A percentile compares a stretch with the other conserved stretches of the same genome.
These are phyloP conservation scores for Geotrupes spiniger DNA, from an alignment of 2,888 invertebrate genomes.

Conservation along the genomic window DNA sequence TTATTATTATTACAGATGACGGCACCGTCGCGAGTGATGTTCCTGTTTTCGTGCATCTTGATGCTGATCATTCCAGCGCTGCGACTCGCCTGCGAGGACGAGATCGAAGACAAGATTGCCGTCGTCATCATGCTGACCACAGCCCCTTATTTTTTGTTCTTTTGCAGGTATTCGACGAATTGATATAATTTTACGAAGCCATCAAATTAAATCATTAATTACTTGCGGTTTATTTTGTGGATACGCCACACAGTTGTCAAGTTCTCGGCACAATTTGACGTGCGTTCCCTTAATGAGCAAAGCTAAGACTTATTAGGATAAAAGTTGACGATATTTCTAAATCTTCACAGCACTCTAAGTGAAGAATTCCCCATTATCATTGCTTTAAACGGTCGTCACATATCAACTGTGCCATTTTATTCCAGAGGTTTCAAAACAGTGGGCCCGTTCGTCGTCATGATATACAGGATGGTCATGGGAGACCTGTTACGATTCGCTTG, in stretches of 20 bases:
- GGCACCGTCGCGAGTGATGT: conserved; percentile 89
- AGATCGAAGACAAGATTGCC: conserved; percentile 87
- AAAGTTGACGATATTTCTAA: too few relatives aligned
- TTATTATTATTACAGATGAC: conserved; percentile 67
- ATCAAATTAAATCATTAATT: too few relatives aligned
- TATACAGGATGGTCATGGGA: conserved; percentile 97
- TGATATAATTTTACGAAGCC: too few relatives aligned
- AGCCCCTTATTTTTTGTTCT: conserved; percentile 95
- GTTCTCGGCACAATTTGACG: too few relatives aligned
- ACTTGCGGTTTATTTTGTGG: too few relatives aligned
- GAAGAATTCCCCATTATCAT: not conserved
- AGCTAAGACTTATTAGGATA: too few relatives aligned
- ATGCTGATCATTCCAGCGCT: conserved; percentile 84
- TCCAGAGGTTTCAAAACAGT: conserved; percentile 94
- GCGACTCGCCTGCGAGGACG: conserved; percentile 78
- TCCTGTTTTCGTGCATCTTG: conserved; percentile 86
- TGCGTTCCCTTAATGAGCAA: too few relatives aligned
- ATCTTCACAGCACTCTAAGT: not conserved
- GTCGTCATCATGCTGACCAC: conserved; percentile 94
- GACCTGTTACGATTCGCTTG: conserved; percentile 93
- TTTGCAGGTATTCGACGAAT: conserved; percentile 92
- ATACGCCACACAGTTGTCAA: too few relatives aligned
- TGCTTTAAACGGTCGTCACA: too few relatives aligned
- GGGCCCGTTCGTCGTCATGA: conserved; percentile 99
- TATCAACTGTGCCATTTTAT: conserved; percentile 25